Conservation (phyloP, 2,797 vertebrate genomes). For the Phoeniculus purpureus region DNA sequence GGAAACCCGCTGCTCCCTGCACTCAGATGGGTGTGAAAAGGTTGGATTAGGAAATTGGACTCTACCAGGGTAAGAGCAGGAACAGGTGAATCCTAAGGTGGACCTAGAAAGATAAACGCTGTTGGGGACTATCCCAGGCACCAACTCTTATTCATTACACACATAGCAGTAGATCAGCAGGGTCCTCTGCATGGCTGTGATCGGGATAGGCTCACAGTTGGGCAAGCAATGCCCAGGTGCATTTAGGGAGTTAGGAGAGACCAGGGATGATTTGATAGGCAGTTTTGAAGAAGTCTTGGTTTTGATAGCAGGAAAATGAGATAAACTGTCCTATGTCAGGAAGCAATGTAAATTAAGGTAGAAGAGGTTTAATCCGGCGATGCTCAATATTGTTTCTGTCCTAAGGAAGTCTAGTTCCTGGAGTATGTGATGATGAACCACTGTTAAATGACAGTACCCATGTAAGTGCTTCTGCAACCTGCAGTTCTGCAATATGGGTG, state of each 20-base stretch:
- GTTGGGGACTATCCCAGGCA: neutral
- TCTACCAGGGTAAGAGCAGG: neutral
- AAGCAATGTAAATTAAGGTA: neutral
- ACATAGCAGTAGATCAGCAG: neutral
- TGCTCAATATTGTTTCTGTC: slow-evolving; percentile 10
- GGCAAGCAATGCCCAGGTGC: neutral
- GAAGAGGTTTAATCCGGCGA: slow-evolving; percentile 1
- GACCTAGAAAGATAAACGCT: neutral
- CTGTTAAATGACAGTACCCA: neutral
- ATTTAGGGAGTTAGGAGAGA: neutral
- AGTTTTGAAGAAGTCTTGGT: neutral
- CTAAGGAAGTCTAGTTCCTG: slow-evolving; percentile 25
- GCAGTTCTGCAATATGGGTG: slow-evolving; percentile 3
- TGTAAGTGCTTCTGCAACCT: slow-evolving; percentile 47
- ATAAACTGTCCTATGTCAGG: neutral
- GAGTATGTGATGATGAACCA: slow-evolving; percentile 40
- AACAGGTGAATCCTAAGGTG: neutral
- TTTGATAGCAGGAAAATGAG: neutral
- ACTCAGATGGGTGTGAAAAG: neutral
- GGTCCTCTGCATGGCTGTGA: neutral
- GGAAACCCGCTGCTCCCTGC: neutral
- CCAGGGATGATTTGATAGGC: neutral
- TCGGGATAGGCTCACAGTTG: neutral
- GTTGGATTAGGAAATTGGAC: neutral
- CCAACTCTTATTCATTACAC: fast-evolving